These are phyloP conservation scores for Chelmon rostratus DNA, from an alignment of 2,797 vertebrate genomes.

Conservation along the genomic window DNA sequence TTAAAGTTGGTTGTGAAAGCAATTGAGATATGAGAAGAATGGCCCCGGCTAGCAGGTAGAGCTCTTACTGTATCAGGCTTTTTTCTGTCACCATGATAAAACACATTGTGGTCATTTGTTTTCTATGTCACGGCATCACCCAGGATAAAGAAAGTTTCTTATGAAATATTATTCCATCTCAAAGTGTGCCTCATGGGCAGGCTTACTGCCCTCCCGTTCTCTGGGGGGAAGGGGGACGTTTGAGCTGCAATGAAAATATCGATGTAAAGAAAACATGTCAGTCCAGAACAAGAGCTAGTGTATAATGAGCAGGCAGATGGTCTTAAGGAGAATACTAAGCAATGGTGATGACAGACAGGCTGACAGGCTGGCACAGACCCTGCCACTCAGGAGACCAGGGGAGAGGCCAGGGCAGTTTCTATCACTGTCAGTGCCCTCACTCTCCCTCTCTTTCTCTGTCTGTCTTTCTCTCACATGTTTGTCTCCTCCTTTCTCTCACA, in stretches of 20 bases:
- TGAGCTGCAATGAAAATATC: constrained; percentile 76
- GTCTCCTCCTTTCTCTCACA: constrained; percentile 36
- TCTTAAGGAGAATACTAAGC: constrained; percentile 87
- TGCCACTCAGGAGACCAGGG: constrained; percentile 85
- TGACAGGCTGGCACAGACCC: constrained; percentile 86
- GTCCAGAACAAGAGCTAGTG: constrained; percentile 79
- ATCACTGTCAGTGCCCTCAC: constrained; percentile 80
- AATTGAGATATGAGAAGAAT: constrained; percentile 78
- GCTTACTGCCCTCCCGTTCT: constrained; percentile 42
- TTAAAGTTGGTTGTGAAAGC: constrained; percentile 81
- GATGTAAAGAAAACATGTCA: constrained; percentile 85
- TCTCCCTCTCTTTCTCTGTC: constrained; percentile 24
- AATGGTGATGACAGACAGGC: constrained; percentile 84
- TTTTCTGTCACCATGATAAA: constrained; percentile 61
- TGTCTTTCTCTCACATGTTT: constrained; percentile 26
- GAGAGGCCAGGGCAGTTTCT: constrained; percentile 80
- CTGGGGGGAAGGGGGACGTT: constrained; percentile 47
- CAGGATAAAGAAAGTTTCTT: constrained; percentile 67
- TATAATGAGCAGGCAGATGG: constrained; percentile 82
- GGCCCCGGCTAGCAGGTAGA: constrained; percentile 60
- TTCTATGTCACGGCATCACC: constrained; percentile 61
- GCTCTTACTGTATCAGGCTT: constrained; percentile 60
- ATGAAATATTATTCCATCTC: constrained; percentile 68
- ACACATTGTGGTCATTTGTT: constrained; percentile 68
- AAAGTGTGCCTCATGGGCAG: constrained; percentile 55